Conservation (phyloP, 2,888 invertebrate species). For the Tuberolachnus salignus region DNA sequence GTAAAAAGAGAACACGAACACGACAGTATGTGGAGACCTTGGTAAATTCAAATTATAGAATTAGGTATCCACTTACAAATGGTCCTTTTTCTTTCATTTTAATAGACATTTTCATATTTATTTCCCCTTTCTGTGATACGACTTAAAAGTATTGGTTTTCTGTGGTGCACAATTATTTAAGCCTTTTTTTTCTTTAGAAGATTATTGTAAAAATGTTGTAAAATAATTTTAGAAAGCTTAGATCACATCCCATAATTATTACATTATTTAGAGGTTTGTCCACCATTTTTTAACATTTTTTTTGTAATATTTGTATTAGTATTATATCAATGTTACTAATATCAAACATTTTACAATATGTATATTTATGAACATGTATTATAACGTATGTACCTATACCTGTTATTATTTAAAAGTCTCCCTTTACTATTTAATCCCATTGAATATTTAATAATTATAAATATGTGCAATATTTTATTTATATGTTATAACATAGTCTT, state of each 20-base stretch:
- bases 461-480: slow-evolving; percentile 51
- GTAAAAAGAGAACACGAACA: slow-evolving; percentile 59
- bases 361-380: slow-evolving; percentile 31
- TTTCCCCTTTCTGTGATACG: slow-evolving; percentile 50
- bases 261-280: slow-evolving; percentile 21
- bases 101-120: slow-evolving; percentile 32
- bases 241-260: slow-evolving; percentile 16
- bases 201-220: background rate
- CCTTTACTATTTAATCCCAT: slow-evolving; percentile 11
- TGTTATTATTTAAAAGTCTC: slow-evolving; percentile 29
- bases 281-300: background rate
- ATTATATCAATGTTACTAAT: slow-evolving; percentile 27
- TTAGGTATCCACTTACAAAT: slow-evolving; percentile 1
- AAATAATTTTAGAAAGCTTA: slow-evolving; percentile 25
- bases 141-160: slow-evolving; percentile 43
- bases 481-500: slow-evolving; percentile 42
- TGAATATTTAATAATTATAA: slow-evolving; percentile 41
- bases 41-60: slow-evolving; percentile 58
- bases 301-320: slow-evolving; percentile 16
- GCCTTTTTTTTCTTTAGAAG: slow-evolving; percentile 13
- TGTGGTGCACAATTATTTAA: slow-evolving; percentile 41
- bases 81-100: slow-evolving; percentile 23
- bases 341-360: slow-evolving; percentile 25
- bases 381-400: slow-evolving; percentile 40
- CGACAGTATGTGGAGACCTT: slow-evolving; percentile 61